phyloP scores from a whole-genome alignment of 2,113 vertebrate genomes.

The Paralichthys olivaceus region DNA sequence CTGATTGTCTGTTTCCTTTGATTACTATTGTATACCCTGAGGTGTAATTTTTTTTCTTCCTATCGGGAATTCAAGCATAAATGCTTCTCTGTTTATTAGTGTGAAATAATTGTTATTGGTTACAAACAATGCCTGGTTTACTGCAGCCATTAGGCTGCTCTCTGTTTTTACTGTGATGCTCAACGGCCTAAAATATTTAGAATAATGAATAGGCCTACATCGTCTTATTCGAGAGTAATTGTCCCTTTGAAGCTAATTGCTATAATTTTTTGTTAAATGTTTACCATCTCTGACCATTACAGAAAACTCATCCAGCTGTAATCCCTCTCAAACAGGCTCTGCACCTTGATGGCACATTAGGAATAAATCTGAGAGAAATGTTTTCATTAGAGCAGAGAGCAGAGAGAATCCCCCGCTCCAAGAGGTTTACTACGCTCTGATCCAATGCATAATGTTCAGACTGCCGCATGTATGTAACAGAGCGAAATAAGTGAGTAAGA shows the following conservation, averaged over 20 bases:
- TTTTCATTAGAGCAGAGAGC: conserved; percentile 10
- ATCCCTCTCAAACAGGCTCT: conserved; percentile 25
- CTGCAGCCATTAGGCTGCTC: conserved; percentile 43
- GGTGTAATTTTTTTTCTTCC: conserved; percentile 21
- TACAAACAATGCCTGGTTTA: conserved; percentile 58
- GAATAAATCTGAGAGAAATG: conserved; percentile 4
- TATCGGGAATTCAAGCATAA: conserved; percentile 42
- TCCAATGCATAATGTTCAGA: conserved; percentile 4
- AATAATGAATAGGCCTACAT: conserved; percentile 53
- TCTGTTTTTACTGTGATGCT: conserved; percentile 44
- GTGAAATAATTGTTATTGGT: conserved; percentile 59
- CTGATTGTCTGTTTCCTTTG: conserved; percentile 43
- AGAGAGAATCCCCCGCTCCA: neutral
- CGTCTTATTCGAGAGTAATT: conserved; percentile 57
- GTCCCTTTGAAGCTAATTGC: conserved; percentile 53
- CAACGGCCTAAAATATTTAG: conserved; percentile 34
- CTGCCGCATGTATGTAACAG: conserved; percentile 11
- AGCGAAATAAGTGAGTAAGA: conserved; percentile 18
- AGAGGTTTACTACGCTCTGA: conserved; percentile 9
- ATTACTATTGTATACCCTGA: conserved; percentile 46
- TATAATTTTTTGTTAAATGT: conserved; percentile 44
- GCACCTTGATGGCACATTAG: conserved; percentile 30
- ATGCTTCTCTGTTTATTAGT: conserved; percentile 52
- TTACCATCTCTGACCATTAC: conserved; percentile 36
- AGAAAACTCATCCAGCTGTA: conserved; percentile 37